These are phyloP conservation scores for Pollenia labialis DNA, from an alignment of 2,888 invertebrate species.

Conservation along the genomic window DNA sequence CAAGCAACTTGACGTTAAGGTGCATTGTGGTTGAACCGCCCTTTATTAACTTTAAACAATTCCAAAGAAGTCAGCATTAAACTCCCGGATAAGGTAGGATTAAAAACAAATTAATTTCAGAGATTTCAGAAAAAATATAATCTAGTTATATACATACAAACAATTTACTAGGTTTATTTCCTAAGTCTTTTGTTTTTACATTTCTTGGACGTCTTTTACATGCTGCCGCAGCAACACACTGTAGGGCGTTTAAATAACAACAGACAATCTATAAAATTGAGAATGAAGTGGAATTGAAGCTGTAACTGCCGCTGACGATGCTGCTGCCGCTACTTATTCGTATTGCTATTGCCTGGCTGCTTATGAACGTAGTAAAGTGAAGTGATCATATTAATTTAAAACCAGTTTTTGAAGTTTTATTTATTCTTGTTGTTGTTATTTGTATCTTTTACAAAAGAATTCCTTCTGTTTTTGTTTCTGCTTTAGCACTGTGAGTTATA, in stretches of 20 bases:
- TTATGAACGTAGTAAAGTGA: slow-evolving; percentile 60
- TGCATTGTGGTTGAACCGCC: too few species aligned
- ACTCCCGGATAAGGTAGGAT: too few species aligned
- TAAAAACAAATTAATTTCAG: too few species aligned
- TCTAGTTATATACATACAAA: too few species aligned
- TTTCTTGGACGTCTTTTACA: neutral
- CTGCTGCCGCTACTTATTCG: slow-evolving; percentile 55
- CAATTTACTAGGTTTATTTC: slow-evolving; percentile 15
- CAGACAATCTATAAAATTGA: slow-evolving; percentile 30
- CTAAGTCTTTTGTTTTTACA: slow-evolving; percentile 30
- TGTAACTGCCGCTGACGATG: slow-evolving; percentile 47
- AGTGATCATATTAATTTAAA: slow-evolving; percentile 83
- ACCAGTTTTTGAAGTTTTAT: slow-evolving; percentile 79
- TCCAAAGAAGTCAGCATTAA: too few species aligned
- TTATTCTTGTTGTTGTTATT: slow-evolving; percentile 64
- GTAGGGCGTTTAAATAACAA: slow-evolving; percentile 30
- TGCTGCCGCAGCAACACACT: neutral
- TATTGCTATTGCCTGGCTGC: slow-evolving; percentile 40
- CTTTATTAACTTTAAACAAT: too few species aligned
- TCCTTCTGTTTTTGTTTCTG: slow-evolving; percentile 68
- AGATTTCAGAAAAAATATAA: too few species aligned
- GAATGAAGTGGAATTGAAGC: slow-evolving; percentile 44
- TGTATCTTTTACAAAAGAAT: slow-evolving; percentile 69
- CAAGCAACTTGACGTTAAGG: too few species aligned
- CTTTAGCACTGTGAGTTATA: slow-evolving; percentile 40